These are phyloP conservation scores for Eupithecia subumbrata DNA, from an alignment of 2,888 invertebrate species.

Conservation along the genomic window DNA sequence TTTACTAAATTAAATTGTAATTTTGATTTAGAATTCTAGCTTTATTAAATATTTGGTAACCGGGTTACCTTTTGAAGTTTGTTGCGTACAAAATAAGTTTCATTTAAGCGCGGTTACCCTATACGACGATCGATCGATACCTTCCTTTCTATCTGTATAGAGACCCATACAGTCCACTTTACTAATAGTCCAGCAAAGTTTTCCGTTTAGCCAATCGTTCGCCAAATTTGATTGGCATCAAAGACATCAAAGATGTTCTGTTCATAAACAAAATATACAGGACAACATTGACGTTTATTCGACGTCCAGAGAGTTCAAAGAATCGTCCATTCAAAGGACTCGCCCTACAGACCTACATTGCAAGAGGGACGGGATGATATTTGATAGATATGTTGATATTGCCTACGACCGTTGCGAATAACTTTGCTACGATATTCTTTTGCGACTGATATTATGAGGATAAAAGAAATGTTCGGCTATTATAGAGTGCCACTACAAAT, in stretches of 20 bases:
- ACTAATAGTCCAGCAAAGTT: not conserved
- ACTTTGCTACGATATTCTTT: not conserved
- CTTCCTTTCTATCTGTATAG: not conserved
- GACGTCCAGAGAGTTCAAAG: slow-evolving; percentile 3
- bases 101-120: not conserved
- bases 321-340: not conserved
- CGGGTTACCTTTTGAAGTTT: not conserved
- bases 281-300: not conserved
- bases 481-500: not conserved
- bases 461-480: not conserved
- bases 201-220: not conserved
- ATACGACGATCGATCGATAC: not conserved
- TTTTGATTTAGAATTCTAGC: not conserved
- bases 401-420: not conserved
- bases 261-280: not conserved
- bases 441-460: not conserved
- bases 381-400: slow-evolving; percentile 2
- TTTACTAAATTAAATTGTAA: slow-evolving; percentile 1
- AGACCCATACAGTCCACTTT: not conserved
- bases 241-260: slow-evolving; percentile 4
- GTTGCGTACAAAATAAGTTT: not conserved
- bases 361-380: not conserved
- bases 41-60: not conserved
- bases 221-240: not conserved
- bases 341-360: not conserved